Percentiles rank a stretch among this genome's conserved stretches.
phyloP scores from a whole-genome alignment of 2,113 vertebrate genomes.

The Tupaia tana region DNA sequence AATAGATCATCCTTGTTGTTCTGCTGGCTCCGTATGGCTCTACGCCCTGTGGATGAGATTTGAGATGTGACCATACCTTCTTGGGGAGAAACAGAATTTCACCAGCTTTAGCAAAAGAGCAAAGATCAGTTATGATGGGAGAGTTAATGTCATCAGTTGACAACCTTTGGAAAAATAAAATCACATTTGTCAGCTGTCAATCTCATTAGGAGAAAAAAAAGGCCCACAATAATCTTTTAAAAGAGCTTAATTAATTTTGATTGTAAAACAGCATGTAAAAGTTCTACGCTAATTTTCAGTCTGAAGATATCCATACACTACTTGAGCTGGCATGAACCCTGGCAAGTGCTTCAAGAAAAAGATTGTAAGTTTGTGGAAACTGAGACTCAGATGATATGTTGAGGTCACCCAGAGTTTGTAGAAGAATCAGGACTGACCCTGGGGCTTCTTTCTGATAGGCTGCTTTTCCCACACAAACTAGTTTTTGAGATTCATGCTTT shows the following conservation, averaged over 20 bases:
- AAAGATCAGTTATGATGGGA: neutral
- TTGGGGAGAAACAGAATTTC: neutral
- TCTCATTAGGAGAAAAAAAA: conserved; percentile 8
- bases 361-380: conserved; percentile 44
- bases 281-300: conserved; percentile 15
- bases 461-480: neutral
- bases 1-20: neutral
- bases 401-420: conserved; percentile 60
- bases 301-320: conserved; percentile 34
- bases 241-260: conserved; percentile 56
- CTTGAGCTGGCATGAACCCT: neutral
- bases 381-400: neutral
- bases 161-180: neutral
- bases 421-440: neutral
- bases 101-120: conserved; percentile 34
- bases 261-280: conserved; percentile 30
- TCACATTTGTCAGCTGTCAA: conserved; percentile 52
- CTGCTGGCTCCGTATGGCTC: neutral
- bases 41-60: neutral
- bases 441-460: neutral
- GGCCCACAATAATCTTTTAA: conserved; percentile 34
- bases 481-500: conserved; percentile 15
- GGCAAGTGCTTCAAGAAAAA: neutral
- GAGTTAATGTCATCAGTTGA: conserved; percentile 40
- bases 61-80: neutral